Conservation (phyloP, 2,888 invertebrate genomes). For the Diarsia rubi region DNA sequence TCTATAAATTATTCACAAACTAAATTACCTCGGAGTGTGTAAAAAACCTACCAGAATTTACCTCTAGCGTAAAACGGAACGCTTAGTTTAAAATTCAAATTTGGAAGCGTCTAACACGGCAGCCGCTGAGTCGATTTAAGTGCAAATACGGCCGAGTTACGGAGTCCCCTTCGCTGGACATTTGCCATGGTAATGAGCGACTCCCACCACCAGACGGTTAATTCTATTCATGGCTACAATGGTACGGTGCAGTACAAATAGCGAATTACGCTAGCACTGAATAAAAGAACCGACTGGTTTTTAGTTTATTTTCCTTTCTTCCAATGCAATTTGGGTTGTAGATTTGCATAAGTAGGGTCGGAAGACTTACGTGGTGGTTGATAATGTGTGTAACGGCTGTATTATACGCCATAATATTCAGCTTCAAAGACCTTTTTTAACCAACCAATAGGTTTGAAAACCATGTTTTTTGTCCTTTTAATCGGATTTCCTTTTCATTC, state of each 20-base stretch:
- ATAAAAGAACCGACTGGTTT: constrained; percentile 68
- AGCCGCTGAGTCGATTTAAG: constrained; percentile 75
- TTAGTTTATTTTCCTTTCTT: constrained; percentile 52
- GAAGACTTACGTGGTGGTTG: constrained; percentile 18
- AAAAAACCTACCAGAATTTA: constrained; percentile 83
- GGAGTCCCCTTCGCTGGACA: constrained; percentile 74
- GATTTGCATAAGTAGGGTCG: constrained; percentile 64
- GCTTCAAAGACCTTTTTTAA: neutral
- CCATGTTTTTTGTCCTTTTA: neutral
- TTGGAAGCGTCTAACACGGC: constrained; percentile 83
- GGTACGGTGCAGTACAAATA: constrained; percentile 78
- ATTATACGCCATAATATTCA: constrained; percentile 22
- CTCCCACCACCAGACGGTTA: constrained; percentile 74
- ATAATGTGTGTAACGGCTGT: constrained; percentile 39
- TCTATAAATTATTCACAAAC: constrained; percentile 79
- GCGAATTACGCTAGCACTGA: constrained; percentile 74
- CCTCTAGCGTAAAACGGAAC: constrained; percentile 84
- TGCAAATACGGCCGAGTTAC: constrained; percentile 80
- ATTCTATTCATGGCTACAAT: constrained; percentile 80
- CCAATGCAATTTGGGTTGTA: constrained; percentile 57
- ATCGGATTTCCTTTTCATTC: constrained; percentile 27
- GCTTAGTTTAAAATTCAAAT: constrained; percentile 90
- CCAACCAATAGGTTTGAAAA: neutral
- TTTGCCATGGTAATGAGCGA: constrained; percentile 78
- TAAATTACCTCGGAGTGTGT: constrained; percentile 76